Percentiles rank a stretch among this genome's conserved stretches.
phyloP scores from a whole-genome alignment of 2,888 invertebrate species.

The Allacma fusca region DNA sequence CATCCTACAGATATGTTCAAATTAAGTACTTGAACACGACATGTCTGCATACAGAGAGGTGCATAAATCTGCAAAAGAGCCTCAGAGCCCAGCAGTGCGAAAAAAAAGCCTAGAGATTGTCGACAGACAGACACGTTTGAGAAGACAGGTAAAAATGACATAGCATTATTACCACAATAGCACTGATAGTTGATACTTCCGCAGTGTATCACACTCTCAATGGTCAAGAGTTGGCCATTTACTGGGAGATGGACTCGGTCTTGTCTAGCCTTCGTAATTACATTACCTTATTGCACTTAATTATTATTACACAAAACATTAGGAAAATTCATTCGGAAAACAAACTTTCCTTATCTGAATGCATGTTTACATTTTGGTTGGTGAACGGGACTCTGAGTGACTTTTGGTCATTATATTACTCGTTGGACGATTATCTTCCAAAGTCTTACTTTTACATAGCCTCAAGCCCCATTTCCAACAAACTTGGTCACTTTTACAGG shows the following conservation, averaged over 20 bases:
- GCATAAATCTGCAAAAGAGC: neutral
- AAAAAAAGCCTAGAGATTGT: neutral
- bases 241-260: neutral
- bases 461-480: neutral
- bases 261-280: conserved; percentile 17
- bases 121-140: neutral
- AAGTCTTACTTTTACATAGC: conserved; percentile 19
- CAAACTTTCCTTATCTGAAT: conserved; percentile 23
- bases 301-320: conserved; percentile 37
- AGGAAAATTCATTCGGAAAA: neutral
- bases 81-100: neutral
- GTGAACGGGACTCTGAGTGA: neutral
- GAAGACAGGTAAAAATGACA: neutral
- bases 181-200: conserved; percentile 1
- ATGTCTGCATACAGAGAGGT: neutral
- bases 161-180: conserved; percentile 1
- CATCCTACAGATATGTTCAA: too few species aligned
- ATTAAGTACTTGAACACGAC: too few species aligned
- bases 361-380: neutral
- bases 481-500: too few species aligned
- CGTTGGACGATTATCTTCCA: neutral
- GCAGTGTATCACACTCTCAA: neutral
- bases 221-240: neutral
- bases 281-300: conserved; percentile 26
- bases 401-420: neutral